phyloP scores from a whole-genome alignment of 1,140 invertebrate species.

The Littorina saxatilis region DNA sequence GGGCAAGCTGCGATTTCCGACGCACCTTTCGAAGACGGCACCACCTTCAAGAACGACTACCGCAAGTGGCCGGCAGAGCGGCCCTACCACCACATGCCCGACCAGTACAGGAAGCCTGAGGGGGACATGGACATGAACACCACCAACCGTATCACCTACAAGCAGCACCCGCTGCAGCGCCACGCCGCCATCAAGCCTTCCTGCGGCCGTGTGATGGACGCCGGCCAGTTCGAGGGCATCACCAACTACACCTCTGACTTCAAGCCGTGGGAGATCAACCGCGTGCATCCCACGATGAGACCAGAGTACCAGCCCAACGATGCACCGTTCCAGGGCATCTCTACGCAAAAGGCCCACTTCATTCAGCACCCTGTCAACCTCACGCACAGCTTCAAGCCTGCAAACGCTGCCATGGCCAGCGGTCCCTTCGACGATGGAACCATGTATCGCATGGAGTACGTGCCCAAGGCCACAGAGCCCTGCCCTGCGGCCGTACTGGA shows the following conservation, averaged over 20 bases:
- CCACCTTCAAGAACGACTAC: slow-evolving; percentile 73
- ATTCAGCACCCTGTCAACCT: slow-evolving; percentile 56
- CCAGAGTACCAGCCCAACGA: slow-evolving; percentile 69
- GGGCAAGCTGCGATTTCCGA: slow-evolving; percentile 64
- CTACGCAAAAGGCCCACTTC: slow-evolving; percentile 73
- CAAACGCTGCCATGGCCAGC: slow-evolving; percentile 53
- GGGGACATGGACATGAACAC: slow-evolving; percentile 75
- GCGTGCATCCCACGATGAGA: slow-evolving; percentile 53
- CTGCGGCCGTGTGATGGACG: slow-evolving; percentile 49
- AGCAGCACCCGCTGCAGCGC: slow-evolving; percentile 60
- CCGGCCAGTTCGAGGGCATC: slow-evolving; percentile 70
- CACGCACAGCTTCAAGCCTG: slow-evolving; percentile 66
- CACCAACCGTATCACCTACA: slow-evolving; percentile 68
- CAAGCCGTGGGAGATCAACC: slow-evolving; percentile 68
- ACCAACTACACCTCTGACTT: slow-evolving; percentile 75
- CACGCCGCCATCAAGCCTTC: slow-evolving; percentile 57
- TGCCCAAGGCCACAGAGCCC: slow-evolving; percentile 63
- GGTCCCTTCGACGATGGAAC: slow-evolving; percentile 72
- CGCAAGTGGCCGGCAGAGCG: slow-evolving; percentile 70
- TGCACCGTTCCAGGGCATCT: slow-evolving; percentile 73
- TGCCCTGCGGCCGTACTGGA: slow-evolving; percentile 71
- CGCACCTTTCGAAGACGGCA: slow-evolving; percentile 70
- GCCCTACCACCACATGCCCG: slow-evolving; percentile 64
- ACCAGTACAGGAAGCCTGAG: slow-evolving; percentile 69
- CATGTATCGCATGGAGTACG: slow-evolving; percentile 74